phyloP scores from a whole-genome alignment of 2,797 vertebrate species.

The Balearica regulorum region DNA sequence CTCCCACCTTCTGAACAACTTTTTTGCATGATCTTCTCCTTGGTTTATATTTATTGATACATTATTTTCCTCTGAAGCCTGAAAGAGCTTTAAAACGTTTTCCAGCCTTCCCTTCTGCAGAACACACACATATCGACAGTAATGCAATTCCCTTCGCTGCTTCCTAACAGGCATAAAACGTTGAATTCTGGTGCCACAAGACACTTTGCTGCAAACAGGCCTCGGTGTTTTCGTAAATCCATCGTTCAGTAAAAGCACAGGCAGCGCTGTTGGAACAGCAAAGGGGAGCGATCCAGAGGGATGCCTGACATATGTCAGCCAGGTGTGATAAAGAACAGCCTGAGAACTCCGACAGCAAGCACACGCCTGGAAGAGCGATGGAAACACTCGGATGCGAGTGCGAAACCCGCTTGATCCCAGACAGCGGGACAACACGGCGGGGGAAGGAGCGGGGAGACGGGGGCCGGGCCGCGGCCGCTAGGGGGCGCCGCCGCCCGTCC shows the following conservation, averaged over 20 bases:
- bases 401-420: fast-evolving
- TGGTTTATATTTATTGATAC: not conserved
- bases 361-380: not conserved
- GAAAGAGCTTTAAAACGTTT: not conserved
- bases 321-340: not conserved
- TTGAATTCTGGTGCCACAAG: not conserved
- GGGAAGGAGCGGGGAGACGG: too few species aligned
- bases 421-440: fast-evolving
- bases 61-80: not conserved
- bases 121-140: not conserved
- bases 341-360: not conserved
- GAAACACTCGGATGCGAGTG: fast-evolving
- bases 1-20: not conserved
- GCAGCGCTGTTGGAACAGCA: not conserved
- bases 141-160: not conserved
- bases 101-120: not conserved
- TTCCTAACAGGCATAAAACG: not conserved
- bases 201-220: not conserved
- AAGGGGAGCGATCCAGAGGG: not conserved
- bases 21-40: not conserved
- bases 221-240: not conserved
- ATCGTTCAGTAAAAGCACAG: not conserved
- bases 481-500: not conserved
- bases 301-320: not conserved
- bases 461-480: not conserved